Base-by-base conservation (phyloP, 1,140 invertebrate genomes). In the Melipona quadrifasciata region DNA sequence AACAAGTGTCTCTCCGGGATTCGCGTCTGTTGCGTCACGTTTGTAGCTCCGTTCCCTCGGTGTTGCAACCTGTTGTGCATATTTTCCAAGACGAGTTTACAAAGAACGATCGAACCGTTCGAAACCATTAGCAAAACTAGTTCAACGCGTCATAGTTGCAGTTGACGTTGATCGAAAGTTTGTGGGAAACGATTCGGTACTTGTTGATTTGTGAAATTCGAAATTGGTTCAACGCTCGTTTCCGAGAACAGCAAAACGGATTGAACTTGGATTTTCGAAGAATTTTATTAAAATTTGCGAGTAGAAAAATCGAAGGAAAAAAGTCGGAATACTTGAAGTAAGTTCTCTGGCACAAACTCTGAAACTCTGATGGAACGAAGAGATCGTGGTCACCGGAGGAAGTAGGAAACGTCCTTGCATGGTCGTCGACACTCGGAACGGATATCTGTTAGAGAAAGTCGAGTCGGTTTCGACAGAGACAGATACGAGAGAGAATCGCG, bases 331-430 rank as follows among this genome's bases (percentile, higher is more conserved):
- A 39, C 19, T 61, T 14, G 12, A 61, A 61, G 8, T 24, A 24
- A 61, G 1, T 24, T 14, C 3, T 61, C 3, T 14, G 24, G 14
- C 58, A 2, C 24, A n/a, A n/a, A 61, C 11, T 61, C 14, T 61
- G 58, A 4, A 61, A 61, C 11, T 14, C n/a, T 0, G 24, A 12
- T n/a, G 24, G 58, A n/a, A 14, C 3, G 24, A 11, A 47, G 58
- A 14, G 1, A 61, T 61, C 24, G 16, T 65, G 6, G 6, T 19
- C n/a, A 10, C n/a, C n/a, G 17, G 16, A 14, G 24, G 21, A 81
- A 51, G 31, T 27, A 65, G 16, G 80, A 27, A 82, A 75, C 71
- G 80, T 75, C 71, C 80, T 82, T 74, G 71, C 71, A 39, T 21
- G 58, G 80, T 75, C 58, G 58, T 19, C 79, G 79, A 71, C 78